Evolutionary conservation across 2,888 invertebrate species (phyloP).

Genomic region (Blastobasis adustella): DNA sequence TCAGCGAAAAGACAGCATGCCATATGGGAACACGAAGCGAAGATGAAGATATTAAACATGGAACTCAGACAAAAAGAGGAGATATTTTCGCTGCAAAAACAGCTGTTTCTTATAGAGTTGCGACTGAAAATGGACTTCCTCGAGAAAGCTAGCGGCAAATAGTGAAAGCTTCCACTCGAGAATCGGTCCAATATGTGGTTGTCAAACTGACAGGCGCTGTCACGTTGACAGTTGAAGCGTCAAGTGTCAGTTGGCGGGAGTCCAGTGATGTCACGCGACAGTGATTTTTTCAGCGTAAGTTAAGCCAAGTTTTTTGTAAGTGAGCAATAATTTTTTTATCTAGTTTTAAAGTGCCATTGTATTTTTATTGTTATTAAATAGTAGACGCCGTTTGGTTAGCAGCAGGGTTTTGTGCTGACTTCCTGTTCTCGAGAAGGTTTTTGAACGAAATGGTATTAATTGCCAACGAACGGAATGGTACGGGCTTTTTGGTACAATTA

Average conservation of each 20-base stretch:
- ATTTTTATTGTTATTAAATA: slow-evolving; percentile 6
- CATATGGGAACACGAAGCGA: slow-evolving; percentile 67
- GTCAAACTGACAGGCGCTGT: no score
- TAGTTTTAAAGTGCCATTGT: slow-evolving; percentile 20
- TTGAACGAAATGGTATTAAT: slow-evolving; percentile 1
- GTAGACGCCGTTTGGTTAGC: neutral
- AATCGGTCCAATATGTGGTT: no score
- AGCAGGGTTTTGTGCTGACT: slow-evolving; percentile 3
- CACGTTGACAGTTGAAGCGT: no score
- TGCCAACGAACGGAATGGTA: slow-evolving; percentile 9
- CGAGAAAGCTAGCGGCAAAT: slow-evolving; percentile 65
- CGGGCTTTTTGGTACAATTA: slow-evolving; percentile 9
- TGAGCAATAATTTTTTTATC: slow-evolving; percentile 4
- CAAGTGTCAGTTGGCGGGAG: no score
- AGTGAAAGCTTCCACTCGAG: slow-evolving; percentile 9
- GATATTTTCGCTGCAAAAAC: slow-evolving; percentile 67
- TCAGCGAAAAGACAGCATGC: slow-evolving; percentile 66
- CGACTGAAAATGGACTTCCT: slow-evolving; percentile 70
- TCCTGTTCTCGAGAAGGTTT: neutral
- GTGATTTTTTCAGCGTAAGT: no score
- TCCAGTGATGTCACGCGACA: no score
- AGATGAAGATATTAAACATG: slow-evolving; percentile 69
- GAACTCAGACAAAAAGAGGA: slow-evolving; percentile 66
- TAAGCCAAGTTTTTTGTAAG: neutral
- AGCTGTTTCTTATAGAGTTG: slow-evolving; percentile 64